Evolutionary conservation across 1,140 invertebrate genomes (phyloP), one percentile per base, ranked within the genome.

Genomic region (Cyphomyrmex costatus): DNA sequence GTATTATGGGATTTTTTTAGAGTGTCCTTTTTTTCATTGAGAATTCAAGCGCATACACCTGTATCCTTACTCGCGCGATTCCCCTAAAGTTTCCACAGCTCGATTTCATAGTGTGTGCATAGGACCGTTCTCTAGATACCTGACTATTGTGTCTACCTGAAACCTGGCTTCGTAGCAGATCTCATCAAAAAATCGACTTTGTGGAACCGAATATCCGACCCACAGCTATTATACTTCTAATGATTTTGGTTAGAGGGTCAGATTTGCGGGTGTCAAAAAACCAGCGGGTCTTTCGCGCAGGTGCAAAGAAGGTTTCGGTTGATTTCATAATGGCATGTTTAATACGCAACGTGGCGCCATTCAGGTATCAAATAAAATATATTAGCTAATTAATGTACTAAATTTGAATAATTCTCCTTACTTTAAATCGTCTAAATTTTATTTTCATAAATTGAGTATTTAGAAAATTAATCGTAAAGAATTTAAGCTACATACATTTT

Each of bases 81-180:
- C 53, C 56, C 61, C 49, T 4, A 30, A 80, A 76, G 33, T 87
- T 89, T 85, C 56, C 63, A 89, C 58, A 73, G 77, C 21, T 89
- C 87, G 65, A 24, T 89, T 89, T 73, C 88, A 61, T 7, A 46
- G 36, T 49, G 76, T 68, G 60, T 70, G 83, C 58, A 61, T 58
- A 49, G 53, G 63, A 71, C 65, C 71, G 46, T 82, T 89, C 82
- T 89, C 65, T 73, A 77, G 88, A 83, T 89, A 89, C 78, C 84
- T 86, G 86, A 60, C 42, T 76, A 46, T 71, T 88, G 58, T 27
- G 49, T 30, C 73, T 89, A 89, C 88, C 88, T 88, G 88, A 87
- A 63, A 74, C 60, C 58, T 49, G 84, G 84, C 51, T 56, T 33
- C 56, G 60, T 21, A 58, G 51, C 42, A 66, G 36, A 58, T 36